Evolutionary conservation across 2,797 vertebrate genomes (phyloP), one percentile per base, ranked within the genome.

Genomic region (Betta splendens): DNA sequence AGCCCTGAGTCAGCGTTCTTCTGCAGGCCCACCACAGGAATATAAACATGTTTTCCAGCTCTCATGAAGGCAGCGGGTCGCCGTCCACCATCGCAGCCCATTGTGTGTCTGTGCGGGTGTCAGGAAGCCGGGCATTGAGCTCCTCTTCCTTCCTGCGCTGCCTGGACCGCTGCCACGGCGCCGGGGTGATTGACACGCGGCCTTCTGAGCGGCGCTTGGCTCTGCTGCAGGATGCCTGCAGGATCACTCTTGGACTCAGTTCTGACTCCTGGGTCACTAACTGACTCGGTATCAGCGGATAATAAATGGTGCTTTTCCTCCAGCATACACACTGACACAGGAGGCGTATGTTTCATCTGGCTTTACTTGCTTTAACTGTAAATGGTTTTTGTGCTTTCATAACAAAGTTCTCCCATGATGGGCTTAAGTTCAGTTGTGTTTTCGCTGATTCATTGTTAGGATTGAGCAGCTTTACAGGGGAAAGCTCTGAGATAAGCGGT

Each of bases 71-170:
- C 73, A 46, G 62, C 67, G 49, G 61, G 79, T 77, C 28, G 48
- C 45, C 15, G 61, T 69, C 56, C 36, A 61, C 58, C 28, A 62
- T 60, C 31, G 25, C 50, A 13, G 61, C 48, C 86, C 39, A 89
- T 89, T 91, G 84, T 88, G 80, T 74, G 43, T 78, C 71, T 71
- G 72, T 47, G 83, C 73, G 83, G 71, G 69, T 77, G 86, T 84
- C 89, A 90, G 90, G 89, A 91, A 88, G 85, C 69, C 77, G 81
- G 87, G 77, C 85, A 69, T n/a, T 25, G 79, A 81, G 84, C 76
- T 58, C 32, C 5, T 54, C 79, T 91, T 89, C 85, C 87, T 90
- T 85, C 85, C 81, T 75, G 56, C 69, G 81, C 61, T 2, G 56
- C 55, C 73, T 81, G 76, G 83, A 80, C 11, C 37, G 0, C 52